Percentiles rank a stretch among this genome's conserved stretches.
Conservation (phyloP, 2,797 vertebrate genomes). For the Hippoglossus hippoglossus region DNA sequence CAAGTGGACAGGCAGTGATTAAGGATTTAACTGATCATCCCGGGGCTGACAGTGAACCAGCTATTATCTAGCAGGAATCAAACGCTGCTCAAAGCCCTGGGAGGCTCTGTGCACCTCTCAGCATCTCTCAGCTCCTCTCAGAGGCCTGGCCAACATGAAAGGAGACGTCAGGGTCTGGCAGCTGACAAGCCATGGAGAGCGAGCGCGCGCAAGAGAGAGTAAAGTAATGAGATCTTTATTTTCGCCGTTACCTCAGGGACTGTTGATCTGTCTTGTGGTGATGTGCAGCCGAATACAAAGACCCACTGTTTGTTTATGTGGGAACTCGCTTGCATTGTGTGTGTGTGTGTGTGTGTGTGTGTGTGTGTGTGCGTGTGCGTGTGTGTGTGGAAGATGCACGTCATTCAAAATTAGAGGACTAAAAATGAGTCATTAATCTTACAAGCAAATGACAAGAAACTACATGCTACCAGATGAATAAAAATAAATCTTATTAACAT, state of each 20-base stretch:
- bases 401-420: constrained; percentile 58
- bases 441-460: constrained; percentile 64
- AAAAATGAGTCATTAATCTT: constrained; percentile 64
- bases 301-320: constrained; percentile 84
- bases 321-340: constrained; percentile 62
- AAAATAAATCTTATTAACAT: constrained; percentile 67
- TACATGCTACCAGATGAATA: constrained; percentile 57
- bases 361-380: constrained; percentile 41
- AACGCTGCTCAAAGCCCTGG: constrained; percentile 98
- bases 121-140: constrained; percentile 81
- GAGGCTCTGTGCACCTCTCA: constrained; percentile 84
- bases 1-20: constrained; percentile 99
- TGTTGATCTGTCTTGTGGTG: constrained; percentile 82
- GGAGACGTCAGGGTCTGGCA: constrained; percentile 98
- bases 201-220: constrained; percentile 57
- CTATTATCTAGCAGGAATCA: constrained; percentile 99
- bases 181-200: constrained; percentile 88
- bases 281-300: constrained; percentile 82
- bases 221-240: constrained; percentile 86
- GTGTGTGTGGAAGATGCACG: constrained; percentile 36
- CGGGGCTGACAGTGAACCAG: constrained; percentile 99
- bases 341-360: constrained; percentile 37
- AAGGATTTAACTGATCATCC: constrained; percentile 99
- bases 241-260: constrained; percentile 84
- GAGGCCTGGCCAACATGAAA: constrained; percentile 93